Conservation (phyloP, 2,113 vertebrate genomes). For the Scytalopus superciliaris region DNA sequence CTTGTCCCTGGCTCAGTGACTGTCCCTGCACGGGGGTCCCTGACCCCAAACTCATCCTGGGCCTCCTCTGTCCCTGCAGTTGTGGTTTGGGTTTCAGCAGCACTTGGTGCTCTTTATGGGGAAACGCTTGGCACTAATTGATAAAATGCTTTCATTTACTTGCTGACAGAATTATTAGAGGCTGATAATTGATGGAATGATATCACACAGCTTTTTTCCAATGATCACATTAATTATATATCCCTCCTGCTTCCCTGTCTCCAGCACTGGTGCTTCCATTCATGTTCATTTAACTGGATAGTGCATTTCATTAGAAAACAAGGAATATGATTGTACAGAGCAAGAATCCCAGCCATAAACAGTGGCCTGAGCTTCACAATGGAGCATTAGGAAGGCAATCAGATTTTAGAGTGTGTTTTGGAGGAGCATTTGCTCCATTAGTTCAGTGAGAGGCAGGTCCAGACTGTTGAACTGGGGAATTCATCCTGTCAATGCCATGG, state of each 20-base stretch:
- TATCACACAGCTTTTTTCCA: conserved; percentile 12
- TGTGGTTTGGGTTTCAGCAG: neutral
- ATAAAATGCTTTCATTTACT: conserved; percentile 54
- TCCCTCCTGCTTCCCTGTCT: conserved; percentile 11
- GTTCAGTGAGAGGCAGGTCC: neutral
- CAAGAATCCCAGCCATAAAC: neutral
- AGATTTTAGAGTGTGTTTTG: neutral
- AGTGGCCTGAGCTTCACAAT: neutral
- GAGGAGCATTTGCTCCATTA: neutral
- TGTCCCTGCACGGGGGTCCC: fast-evolving
- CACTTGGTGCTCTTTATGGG: neutral
- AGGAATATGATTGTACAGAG: neutral
- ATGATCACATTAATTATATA: conserved; percentile 51
- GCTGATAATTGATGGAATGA: conserved; percentile 41
- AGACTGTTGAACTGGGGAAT: neutral
- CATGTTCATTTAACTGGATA: conserved; percentile 1
- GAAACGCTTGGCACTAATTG: conserved; percentile 40
- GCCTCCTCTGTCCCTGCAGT: neutral
- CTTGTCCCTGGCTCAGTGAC: neutral
- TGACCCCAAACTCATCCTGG: neutral
- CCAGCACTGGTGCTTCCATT: neutral
- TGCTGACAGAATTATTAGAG: conserved; percentile 51
- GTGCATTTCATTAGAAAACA: conserved; percentile 28
- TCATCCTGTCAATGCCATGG: neutral
- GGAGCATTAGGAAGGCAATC: neutral